A percentile compares a stretch with the other conserved stretches of the same genome.
Evolutionary conservation across 2,888 invertebrate genomes (phyloP).

Genomic region (Elysia crispata): DNA sequence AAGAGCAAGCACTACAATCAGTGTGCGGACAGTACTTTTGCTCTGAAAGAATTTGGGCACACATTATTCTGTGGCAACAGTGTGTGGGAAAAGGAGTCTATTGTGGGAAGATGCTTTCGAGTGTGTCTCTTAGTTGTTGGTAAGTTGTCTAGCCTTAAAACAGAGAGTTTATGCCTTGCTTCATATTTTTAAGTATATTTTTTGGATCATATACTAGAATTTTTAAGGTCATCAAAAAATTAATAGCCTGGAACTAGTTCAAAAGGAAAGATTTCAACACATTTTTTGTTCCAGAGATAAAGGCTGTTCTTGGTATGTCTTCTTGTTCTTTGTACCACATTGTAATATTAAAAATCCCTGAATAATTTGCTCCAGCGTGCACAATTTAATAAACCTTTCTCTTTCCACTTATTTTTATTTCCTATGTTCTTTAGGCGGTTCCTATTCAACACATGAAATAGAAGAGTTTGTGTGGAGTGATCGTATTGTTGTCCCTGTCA

Average conservation of each 20-base stretch:
- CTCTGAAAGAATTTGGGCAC: conserved; percentile 63
- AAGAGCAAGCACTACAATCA: conserved; percentile 60
- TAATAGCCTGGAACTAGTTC: no score
- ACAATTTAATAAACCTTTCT: background rate
- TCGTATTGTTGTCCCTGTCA: conserved; percentile 74
- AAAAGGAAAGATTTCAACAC: no score
- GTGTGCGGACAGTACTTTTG: conserved; percentile 67
- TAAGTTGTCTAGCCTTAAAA: conserved; percentile 41
- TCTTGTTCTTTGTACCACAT: no score
- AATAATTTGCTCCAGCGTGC: no score
- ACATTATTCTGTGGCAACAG: conserved; percentile 73
- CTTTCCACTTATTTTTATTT: background rate
- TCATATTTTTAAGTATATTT: no score
- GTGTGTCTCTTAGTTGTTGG: conserved; percentile 75
- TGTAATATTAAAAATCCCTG: no score
- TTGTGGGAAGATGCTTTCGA: conserved; percentile 72
- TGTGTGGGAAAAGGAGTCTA: conserved; percentile 71
- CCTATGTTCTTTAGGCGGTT: conserved; percentile 60
- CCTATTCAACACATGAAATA: conserved; percentile 71
- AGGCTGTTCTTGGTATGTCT: no score
- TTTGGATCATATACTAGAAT: no score
- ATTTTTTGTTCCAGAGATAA: no score
- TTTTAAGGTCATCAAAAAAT: no score
- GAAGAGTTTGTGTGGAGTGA: conserved; percentile 77
- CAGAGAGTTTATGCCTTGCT: no score